Percentiles rank a stretch among this genome's conserved stretches.
Evolutionary conservation across 2,113 vertebrate species (phyloP).

Genomic region (Neomonachus schauinslandi): DNA sequence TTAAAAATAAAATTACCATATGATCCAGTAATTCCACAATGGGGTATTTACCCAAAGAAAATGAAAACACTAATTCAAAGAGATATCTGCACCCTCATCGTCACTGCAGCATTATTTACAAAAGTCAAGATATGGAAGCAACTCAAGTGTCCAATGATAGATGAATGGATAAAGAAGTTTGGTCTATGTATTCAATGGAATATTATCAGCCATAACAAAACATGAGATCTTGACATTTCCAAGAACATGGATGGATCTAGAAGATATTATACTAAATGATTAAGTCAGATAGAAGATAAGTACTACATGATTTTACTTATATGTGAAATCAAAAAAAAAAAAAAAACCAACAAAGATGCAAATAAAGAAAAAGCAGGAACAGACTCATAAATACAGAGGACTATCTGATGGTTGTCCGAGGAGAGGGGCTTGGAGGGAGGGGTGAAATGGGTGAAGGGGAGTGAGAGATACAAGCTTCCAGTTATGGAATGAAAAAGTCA

Average conservation of each 20-base stretch:
- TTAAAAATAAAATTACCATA: no score
- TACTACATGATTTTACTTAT: no score
- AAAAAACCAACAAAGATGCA: neutral
- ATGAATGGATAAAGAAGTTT: neutral
- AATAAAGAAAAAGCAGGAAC: neutral
- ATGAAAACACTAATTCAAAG: no score
- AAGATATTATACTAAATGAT: no score
- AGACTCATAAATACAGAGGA: neutral
- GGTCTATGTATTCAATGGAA: neutral
- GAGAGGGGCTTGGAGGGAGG: neutral
- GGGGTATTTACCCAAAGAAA: no score
- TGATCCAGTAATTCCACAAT: no score
- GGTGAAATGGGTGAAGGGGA: neutral
- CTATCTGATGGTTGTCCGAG: neutral
- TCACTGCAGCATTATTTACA: neutral
- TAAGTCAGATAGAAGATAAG: no score
- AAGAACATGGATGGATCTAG: no score
- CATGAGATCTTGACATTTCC: no score
- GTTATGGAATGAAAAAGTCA: neutral
- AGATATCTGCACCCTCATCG: no score
- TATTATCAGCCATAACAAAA: neutral
- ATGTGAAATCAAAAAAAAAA: neutral
- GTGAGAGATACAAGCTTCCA: neutral
- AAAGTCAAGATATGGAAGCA: neutral
- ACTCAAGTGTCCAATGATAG: neutral